These are phyloP conservation scores for Cyrtonyx montezumae DNA, from an alignment of 2,113 vertebrate genomes.

Conservation along the genomic window DNA sequence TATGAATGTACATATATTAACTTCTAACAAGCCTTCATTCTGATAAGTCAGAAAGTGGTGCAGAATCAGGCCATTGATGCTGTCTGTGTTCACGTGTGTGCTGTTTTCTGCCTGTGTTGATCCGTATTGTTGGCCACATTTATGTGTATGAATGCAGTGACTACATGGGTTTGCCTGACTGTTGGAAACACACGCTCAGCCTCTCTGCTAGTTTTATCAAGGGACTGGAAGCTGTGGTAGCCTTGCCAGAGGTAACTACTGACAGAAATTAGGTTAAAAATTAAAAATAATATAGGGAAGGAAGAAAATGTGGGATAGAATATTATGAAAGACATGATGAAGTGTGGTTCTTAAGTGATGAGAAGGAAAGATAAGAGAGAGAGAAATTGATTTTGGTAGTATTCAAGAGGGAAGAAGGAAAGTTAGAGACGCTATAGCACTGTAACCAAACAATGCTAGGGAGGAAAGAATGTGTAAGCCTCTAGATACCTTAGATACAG, in stretches of 20 bases:
- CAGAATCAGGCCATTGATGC: fast-evolving
- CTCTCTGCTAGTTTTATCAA: not conserved
- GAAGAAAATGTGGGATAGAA: not conserved
- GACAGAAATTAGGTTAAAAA: not conserved
- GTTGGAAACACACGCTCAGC: fast-evolving
- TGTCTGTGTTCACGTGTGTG: not conserved
- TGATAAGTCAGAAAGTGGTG: not conserved
- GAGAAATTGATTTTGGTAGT: not conserved
- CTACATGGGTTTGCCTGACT: not conserved
- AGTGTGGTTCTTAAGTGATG: not conserved
- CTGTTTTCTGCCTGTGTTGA: not conserved
- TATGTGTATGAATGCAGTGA: fast-evolving
- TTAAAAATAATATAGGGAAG: fast-evolving
- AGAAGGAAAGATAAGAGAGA: not conserved
- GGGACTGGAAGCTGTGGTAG: not conserved
- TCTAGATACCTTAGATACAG: not conserved
- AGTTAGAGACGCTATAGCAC: not conserved
- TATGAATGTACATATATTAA: not conserved
- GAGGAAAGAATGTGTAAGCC: not conserved
- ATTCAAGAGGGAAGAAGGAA: not conserved
- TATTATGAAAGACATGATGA: not conserved
- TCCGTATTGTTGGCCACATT: not conserved
- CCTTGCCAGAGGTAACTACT: not conserved
- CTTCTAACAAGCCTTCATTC: too few relatives aligned
- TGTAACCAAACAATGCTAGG: not conserved